A percentile compares a stretch with the other conserved stretches of the same genome.
These are phyloP conservation scores for Cydia pomonella DNA, from an alignment of 1,140 invertebrate genomes.

Conservation along the genomic window DNA sequence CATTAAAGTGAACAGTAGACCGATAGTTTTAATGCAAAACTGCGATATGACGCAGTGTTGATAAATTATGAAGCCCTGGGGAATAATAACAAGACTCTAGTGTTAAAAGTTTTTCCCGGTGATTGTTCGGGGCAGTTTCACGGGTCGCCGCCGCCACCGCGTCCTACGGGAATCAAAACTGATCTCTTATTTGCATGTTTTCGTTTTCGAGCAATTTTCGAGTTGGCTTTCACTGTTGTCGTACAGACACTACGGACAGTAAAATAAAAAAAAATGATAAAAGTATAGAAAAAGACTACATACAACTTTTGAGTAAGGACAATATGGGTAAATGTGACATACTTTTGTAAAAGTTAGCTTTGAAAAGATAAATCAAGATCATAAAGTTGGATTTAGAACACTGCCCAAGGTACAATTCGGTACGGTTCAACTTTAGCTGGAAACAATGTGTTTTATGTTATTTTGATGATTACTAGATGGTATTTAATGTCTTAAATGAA, in stretches of 20 bases:
- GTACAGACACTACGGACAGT: neutral
- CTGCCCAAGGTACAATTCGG: too few relatives aligned
- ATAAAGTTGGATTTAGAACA: too few relatives aligned
- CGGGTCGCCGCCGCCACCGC: conserved; percentile 19
- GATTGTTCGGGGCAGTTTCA: conserved; percentile 31
- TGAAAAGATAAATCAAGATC: too few relatives aligned
- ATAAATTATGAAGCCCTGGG: conserved; percentile 23
- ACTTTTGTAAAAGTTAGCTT: too few relatives aligned
- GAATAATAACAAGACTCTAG: conserved; percentile 16
- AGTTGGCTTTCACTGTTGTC: conserved; percentile 35
- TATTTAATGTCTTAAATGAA: too few relatives aligned
- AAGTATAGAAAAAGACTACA: too few relatives aligned
- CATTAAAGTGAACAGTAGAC: neutral
- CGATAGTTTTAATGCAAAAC: conserved; percentile 14
- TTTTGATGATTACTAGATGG: too few relatives aligned
- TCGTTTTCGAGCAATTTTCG: conserved; percentile 33
- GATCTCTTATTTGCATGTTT: conserved; percentile 42
- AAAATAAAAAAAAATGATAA: conserved; percentile 26
- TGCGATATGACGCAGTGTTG: conserved; percentile 11
- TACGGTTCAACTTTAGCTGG: too few relatives aligned
- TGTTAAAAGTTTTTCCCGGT: conserved; percentile 26
- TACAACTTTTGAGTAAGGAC: too few relatives aligned
- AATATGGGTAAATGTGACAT: too few relatives aligned
- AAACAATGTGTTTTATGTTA: too few relatives aligned
- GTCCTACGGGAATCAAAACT: conserved; percentile 35